Evolutionary conservation across 2,113 vertebrate genomes (phyloP), one percentile per base, ranked within the genome.

Genomic region (Gadus macrocephalus): DNA sequence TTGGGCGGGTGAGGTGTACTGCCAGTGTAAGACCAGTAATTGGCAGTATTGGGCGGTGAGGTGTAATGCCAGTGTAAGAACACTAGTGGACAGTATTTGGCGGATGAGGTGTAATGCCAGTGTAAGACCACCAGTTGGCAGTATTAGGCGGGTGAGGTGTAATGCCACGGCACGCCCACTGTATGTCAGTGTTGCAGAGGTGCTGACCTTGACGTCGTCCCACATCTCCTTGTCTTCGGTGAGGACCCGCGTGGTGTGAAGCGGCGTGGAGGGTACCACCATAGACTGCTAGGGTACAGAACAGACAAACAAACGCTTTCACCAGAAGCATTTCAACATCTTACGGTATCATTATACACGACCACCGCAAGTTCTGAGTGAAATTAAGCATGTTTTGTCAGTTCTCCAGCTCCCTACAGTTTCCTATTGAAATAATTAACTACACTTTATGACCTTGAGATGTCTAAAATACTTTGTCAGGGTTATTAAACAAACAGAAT

Each of bases 161-260:
- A 84, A 78, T 83, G 67, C 53, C 17, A 38, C 6, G 15, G 3
- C 5, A 7, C 73, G 77, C 20, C 82, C 86, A 88, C 71, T 66
- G 28, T 77, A 56, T 70, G 80, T 20, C 85, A 83, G 80, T 80
- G 80, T 72, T 73, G 72, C 16, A 6, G 28, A 53, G 65, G 25
- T 16, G 81, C 93, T 90, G 63, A 99, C 97, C 94, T 99, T 99
- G 65, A 99, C 96, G 67, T 99, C 97, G 64, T 99, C 96, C 97
- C 97, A 99, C 85, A 96, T 90, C 82, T 96, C 97, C 84, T 87
- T 95, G 85, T 98, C 97, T 73, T 99, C 97, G 66, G 94, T 93
- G 62, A 99, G 92, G 60, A 99, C 96, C 0, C 97, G 89, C 16
- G 95, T 96, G 19, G 97, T 99, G 82, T 99, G 93, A 9, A 99